Evolutionary conservation across 2,113 vertebrate genomes (phyloP).

Genomic region (Empidonax traillii): DNA sequence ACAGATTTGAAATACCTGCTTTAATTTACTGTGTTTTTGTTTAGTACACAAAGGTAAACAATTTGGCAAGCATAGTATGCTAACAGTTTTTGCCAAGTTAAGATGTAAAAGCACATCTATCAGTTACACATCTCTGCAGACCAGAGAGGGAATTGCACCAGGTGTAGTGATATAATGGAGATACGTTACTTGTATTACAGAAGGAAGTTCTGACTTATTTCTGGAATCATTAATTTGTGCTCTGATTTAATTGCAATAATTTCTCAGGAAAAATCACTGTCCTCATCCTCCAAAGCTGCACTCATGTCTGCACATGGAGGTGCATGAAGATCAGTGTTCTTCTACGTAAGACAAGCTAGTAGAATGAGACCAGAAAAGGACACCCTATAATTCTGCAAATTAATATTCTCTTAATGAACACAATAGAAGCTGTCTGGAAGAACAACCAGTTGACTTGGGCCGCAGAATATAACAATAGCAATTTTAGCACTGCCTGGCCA

Average conservation of each 20-base stretch:
- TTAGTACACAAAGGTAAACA: not conserved
- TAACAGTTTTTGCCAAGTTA: not conserved
- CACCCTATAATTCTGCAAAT: not conserved
- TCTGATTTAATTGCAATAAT: not conserved
- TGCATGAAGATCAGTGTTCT: fast-evolving
- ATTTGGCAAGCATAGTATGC: not conserved
- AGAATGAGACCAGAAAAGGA: not conserved
- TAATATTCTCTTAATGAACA: not conserved
- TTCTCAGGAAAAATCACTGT: not conserved
- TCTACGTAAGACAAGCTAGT: fast-evolving
- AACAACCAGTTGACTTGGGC: not conserved
- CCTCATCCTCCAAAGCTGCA: not conserved
- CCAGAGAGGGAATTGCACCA: not conserved
- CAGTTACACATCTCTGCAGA: not conserved
- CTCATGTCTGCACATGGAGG: not conserved
- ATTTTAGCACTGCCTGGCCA: not conserved
- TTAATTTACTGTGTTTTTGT: not conserved
- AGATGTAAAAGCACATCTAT: not conserved
- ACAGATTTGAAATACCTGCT: not conserved
- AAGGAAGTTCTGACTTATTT: not conserved
- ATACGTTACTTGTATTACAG: not conserved
- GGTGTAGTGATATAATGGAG: not conserved
- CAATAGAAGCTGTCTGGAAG: not conserved
- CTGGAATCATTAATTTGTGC: not conserved
- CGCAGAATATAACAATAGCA: not conserved